A percentile compares a stretch with the other conserved stretches of the same genome.
These are phyloP conservation scores for Blastobasis adustella DNA, from an alignment of 2,888 invertebrate species.

Conservation along the genomic window DNA sequence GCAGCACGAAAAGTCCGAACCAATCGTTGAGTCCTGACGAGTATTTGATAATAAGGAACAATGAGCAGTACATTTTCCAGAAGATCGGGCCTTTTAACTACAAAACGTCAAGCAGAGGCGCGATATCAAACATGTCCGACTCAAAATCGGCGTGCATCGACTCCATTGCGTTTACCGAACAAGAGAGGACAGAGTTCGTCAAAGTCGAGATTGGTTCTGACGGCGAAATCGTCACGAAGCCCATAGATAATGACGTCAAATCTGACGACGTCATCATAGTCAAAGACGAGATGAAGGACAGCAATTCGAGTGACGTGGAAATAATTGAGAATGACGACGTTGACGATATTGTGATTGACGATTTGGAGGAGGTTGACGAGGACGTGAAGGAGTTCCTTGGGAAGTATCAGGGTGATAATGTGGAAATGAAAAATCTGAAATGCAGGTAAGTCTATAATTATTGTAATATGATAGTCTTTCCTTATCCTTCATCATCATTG, in stretches of 20 bases:
- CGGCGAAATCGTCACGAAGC: conserved; percentile 52
- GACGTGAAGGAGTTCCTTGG: conserved; percentile 60
- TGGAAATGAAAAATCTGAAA: conserved; percentile 37
- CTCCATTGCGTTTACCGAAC: conserved; percentile 14
- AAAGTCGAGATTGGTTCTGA: conserved; percentile 63
- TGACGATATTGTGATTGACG: conserved; percentile 49
- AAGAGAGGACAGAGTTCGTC: conserved; percentile 39
- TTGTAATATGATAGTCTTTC: no score
- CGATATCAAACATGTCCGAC: conserved; percentile 4
- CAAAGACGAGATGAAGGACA: conserved; percentile 34
- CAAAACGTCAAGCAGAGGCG: conserved; percentile 5
- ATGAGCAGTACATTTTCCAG: conserved; percentile 63
- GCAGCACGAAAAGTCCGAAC: conserved; percentile 48
- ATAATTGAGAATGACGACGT: conserved; percentile 52
- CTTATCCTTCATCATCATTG: no score
- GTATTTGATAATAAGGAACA: conserved; percentile 60
- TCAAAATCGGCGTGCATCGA: conserved; percentile 8
- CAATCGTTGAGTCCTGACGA: conserved; percentile 53
- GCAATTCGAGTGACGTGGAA: conserved; percentile 53
- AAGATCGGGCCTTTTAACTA: conserved; percentile 30
- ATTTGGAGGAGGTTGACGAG: conserved; percentile 63
- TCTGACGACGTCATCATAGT: conserved; percentile 39
- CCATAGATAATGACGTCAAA: conserved; percentile 33
- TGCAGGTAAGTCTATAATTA: conserved; percentile 41
- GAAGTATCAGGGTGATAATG: conserved; percentile 41